Evolutionary conservation across 1,140 invertebrate genomes (phyloP), one percentile per base, ranked within the genome.

Genomic region (Brachionus rotundiformis): DNA sequence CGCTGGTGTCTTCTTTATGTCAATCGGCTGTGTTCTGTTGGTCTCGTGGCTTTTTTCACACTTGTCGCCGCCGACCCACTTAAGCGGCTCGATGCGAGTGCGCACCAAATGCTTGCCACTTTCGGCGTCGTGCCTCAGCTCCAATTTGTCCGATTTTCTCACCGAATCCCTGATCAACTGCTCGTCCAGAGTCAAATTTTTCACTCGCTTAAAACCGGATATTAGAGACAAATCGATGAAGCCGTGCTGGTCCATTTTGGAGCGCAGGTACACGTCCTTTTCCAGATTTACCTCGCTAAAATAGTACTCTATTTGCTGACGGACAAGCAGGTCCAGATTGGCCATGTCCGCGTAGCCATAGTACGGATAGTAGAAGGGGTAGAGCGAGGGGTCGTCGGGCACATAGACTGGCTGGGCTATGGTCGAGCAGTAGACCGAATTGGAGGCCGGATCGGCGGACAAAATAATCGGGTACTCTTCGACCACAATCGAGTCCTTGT

Each of bases 201-300:
- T 92, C 71, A 99, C 93, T 83, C 97, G 91, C 88, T 95, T 94
- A 89, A 99, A 99, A 16, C 94, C 95, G 31, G 95, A 95, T 68
- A 99, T 96, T 49, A 98, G 89, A 82, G 92, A 92, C 23, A 99
- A 91, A 7, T 95, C 94, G 73, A 99, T 91, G 86, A 92, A 98
- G 73, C 97, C 97, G 85, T 97, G 92, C 13, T 91, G 85, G 85
- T 95, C 93, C 97, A 99, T 99, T 91, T 96, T 96, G 82, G 95
- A 91, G 76, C 97, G 91, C 83, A 99, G 90, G 89, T 96, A 99
- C 88, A 98, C 95, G 87, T 99, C 97, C 84, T 94, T 92, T 84
- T 93, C 91, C 71, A 99, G 90, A 90, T 99, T 99, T 84, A 98
- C 95, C 84, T 93, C 92, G 86, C 95, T 97, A 89, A 99, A 98